A percentile compares a stretch with the other conserved stretches of the same genome.
phyloP scores from a whole-genome alignment of 2,113 vertebrate genomes.

The Proteles cristata region DNA sequence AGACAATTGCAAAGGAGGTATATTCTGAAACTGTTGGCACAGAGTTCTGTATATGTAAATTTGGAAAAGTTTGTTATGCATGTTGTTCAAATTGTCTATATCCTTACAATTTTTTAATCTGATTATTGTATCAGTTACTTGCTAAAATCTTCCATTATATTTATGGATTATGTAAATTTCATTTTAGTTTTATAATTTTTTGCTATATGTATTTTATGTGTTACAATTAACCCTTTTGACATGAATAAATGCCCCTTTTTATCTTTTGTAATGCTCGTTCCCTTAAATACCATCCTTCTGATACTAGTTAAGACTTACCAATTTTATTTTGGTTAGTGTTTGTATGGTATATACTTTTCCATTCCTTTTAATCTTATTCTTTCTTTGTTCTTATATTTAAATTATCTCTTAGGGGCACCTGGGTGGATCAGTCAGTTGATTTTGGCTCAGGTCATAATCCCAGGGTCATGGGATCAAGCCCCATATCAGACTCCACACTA shows the following conservation, averaged over 20 bases:
- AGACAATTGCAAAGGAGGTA: background rate
- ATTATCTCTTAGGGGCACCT: too few relatives aligned
- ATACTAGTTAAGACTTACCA: background rate
- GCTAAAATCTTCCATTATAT: background rate
- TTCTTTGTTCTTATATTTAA: background rate
- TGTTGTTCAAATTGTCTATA: background rate
- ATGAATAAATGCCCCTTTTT: background rate
- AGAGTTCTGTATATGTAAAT: background rate
- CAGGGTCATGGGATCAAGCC: too few relatives aligned
- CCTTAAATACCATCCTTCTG: background rate
- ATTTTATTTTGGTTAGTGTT: background rate
- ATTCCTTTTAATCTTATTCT: background rate
- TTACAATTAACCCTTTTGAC: background rate
- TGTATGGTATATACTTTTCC: background rate
- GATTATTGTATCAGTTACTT: background rate
- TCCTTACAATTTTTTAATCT: background rate
- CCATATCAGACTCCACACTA: too few relatives aligned
- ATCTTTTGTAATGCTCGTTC: background rate
- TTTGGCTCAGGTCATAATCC: too few relatives aligned
- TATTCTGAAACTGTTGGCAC: background rate
- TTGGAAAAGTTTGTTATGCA: background rate
- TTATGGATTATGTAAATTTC: background rate
- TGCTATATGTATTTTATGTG: background rate
- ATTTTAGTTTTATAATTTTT: background rate
- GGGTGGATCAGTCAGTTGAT: too few relatives aligned